Conservation (phyloP, 2,888 invertebrate genomes). For the Drosophila melanocephala region DNA sequence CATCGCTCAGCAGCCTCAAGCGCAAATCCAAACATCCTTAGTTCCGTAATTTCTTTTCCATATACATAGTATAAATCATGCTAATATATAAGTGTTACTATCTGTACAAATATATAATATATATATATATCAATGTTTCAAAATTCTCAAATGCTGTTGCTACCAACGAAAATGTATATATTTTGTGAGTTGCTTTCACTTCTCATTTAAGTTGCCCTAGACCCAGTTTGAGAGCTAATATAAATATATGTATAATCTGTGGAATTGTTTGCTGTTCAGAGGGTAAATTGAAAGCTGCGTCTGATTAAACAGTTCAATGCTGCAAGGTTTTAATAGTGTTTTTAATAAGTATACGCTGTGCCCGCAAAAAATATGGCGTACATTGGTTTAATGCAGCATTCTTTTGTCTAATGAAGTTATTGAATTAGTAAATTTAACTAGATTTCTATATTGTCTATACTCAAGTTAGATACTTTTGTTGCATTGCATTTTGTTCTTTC, state of each 20-base stretch:
- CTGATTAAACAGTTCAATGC: neutral
- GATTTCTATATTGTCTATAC: neutral
- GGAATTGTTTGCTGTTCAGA: neutral
- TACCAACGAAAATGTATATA: neutral
- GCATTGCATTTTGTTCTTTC: neutral
- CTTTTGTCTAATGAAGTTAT: neutral
- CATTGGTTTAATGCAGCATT: neutral
- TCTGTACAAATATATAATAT: neutral
- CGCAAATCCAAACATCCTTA: slow-evolving; percentile 38
- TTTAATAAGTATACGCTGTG: neutral
- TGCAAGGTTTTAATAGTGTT: neutral
- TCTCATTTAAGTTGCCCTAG: neutral
- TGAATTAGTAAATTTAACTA: neutral
- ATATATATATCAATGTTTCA: neutral
- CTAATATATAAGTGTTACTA: slow-evolving; percentile 27
- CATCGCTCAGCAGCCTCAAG: slow-evolving; percentile 39
- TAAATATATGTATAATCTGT: neutral
- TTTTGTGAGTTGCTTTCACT: neutral
- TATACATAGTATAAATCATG: slow-evolving; percentile 19
- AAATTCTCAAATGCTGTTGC: neutral
- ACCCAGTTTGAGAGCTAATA: neutral
- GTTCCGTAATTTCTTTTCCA: slow-evolving; percentile 36
- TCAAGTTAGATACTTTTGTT: neutral
- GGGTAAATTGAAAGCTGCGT: neutral
- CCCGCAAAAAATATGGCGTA: neutral